Base-by-base conservation (phyloP, 1,140 invertebrate species). In the Asbolus verrucosus region DNA sequence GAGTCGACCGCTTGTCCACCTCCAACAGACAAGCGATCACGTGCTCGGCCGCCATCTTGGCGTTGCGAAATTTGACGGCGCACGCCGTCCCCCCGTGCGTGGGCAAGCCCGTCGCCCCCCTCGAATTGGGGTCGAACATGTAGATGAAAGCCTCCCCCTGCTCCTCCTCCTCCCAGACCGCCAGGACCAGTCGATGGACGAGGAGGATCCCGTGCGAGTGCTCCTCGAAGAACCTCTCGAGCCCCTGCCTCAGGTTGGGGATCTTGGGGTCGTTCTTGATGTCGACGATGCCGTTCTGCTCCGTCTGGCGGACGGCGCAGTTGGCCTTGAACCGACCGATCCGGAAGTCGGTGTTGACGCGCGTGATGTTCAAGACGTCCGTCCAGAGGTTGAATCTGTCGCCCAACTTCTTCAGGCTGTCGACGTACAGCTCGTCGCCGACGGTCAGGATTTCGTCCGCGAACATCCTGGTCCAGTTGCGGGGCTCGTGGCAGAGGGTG, bases 41-140 rank as follows among this genome's bases (percentile, higher is more conserved):
- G 67, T 76, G 75, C 21, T 76, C 72, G 1, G 75, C 65, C 3
- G 65, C 19, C 39, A 71, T 38, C 21, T 73, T 71, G 5, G 38
- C 6, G 18, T 67, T 67, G 4, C 50, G 61, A 21, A 76, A 76
- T 0, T 11, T 71, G 0, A 76, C 1, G 1, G 70, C 31, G 27
- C 75, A 76, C 19, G 75, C 72, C 0, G 59, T 70, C 39, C 13
- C 24, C 0, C 69, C 70, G 0, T 11, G 2, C 1, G 62, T 41
- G 4, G 72, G 71, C 1, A 83, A 71, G 0, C 84, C 83, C 0
- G 80, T 81, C 15, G 80, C 75, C 0, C 82, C 82, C 16, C 83
- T 80, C 6, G 82, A 79, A 68, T 83, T 82, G 0, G 83, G 83
- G 75, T 84, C 83, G 75, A 83, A 78, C 82, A 85, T 81, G 70